Evolutionary conservation across 64 coral and sea anemone species (phyloP).

Genomic region (Pachyseris speciosa): DNA sequence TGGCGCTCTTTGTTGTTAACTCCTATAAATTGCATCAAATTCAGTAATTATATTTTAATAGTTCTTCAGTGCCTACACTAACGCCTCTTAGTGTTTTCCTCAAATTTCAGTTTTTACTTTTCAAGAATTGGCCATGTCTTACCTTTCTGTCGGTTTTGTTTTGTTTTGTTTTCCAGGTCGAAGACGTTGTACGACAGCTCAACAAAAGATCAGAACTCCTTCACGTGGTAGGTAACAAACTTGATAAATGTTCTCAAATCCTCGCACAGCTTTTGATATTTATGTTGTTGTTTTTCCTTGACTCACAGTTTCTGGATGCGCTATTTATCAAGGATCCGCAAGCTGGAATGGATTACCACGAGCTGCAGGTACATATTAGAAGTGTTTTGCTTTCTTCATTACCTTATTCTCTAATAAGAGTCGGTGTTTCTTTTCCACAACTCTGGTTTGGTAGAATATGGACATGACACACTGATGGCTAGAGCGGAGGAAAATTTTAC

Average conservation of each 20-base stretch:
- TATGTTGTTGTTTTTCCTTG: neutral
- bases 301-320: slow-evolving; percentile 90
- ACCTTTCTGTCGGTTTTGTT: neutral
- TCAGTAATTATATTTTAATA: too few species aligned
- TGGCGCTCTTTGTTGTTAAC: too few species aligned
- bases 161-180: slow-evolving; percentile 53
- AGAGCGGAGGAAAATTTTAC: neutral
- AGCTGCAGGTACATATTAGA: slow-evolving; percentile 76
- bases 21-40: too few species aligned
- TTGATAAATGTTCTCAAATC: neutral
- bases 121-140: neutral
- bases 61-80: too few species aligned
- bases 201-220: slow-evolving; percentile 83
- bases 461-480: neutral
- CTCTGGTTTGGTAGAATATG: neutral
- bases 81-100: too few species aligned
- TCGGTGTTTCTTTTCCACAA: neutral
- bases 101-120: too few species aligned
- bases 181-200: slow-evolving; percentile 92
- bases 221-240: slow-evolving; percentile 43
- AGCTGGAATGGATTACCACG: slow-evolving; percentile 92
- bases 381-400: too few species aligned
- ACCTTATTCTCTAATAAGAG: neutral
- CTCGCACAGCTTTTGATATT: neutral
- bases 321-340: slow-evolving; percentile 90